Base-by-base conservation (phyloP, 1,140 invertebrate genomes). In the Procambarus virginalis region DNA sequence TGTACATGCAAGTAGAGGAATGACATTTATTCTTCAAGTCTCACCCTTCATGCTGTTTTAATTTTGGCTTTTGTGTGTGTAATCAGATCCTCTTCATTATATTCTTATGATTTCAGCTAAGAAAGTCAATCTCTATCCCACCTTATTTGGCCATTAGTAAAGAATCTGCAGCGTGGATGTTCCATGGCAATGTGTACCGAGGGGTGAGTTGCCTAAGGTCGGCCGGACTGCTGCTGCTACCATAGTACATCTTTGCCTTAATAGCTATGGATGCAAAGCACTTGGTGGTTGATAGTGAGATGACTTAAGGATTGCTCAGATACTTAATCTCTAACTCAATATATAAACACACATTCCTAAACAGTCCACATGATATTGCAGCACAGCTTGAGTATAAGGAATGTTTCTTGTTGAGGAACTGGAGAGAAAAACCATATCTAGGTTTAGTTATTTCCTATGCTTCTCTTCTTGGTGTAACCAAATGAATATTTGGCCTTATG, bases 61-160 rank as follows among this genome's bases (percentile, higher is more conserved):
- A 22, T 46, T 46, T 46, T 34, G 34, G 34, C 34, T 34, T 34
- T 68, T 70, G 10, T 64, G 34, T 49, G 68, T 84, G 45, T 49
- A n/a, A 22, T 73, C 68, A 10, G 48, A 48, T 68, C 9, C 68
- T 46, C 60, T 48, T 58, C 78, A 49, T 70, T 84, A 46, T 70
- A 46, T 70, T 84, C 68, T 68, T 84, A 46, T 84, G 82, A 84
- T 84, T 84, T 84, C 82, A 84, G 82, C 82, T 84, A 68, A 84
- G 68, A 68, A 73, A 73, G 48, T 80, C 78, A 80, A 4, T 80
- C 48, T 49, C 82, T 84, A 73, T 84, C 34, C 82, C 68, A 70
- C 14, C 82, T 70, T 70, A 49, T 84, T 84, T 84, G 82, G 64
- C 82, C 82, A 73, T 84, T 84, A 84, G 73, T 84, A 70, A 60